phyloP scores from a whole-genome alignment of 1,140 invertebrate species.

The Drosophila erecta region DNA sequence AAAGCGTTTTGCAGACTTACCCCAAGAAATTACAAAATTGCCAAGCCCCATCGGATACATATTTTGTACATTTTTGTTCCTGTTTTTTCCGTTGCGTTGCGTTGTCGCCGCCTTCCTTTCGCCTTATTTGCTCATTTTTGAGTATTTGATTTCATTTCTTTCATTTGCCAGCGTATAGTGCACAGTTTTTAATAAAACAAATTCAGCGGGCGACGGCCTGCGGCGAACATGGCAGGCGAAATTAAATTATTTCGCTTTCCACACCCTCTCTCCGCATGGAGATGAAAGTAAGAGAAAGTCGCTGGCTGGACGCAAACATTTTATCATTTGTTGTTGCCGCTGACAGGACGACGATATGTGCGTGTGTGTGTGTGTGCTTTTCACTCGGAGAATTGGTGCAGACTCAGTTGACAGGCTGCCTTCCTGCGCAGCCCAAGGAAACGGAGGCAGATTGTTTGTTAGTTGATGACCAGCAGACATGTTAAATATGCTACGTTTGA shows the following conservation, averaged over 20 bases:
- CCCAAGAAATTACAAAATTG: conserved; percentile 41
- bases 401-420: conserved; percentile 55
- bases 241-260: conserved; percentile 76
- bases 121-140: conserved; percentile 73
- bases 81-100: conserved; percentile 7
- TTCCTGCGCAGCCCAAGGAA: conserved; percentile 21
- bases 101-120: conserved; percentile 22
- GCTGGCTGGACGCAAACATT: conserved; percentile 63
- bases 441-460: conserved; percentile 39
- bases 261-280: conserved; percentile 11
- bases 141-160: conserved; percentile 79
- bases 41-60: neutral
- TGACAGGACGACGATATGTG: conserved; percentile 44
- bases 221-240: conserved; percentile 79
- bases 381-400: neutral
- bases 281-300: conserved; percentile 45
- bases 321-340: conserved; percentile 72
- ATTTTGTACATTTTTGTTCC: conserved; percentile 34
- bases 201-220: conserved; percentile 73
- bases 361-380: neutral
- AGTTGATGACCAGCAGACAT: conserved; percentile 63
- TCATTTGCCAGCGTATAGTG: conserved; percentile 50
- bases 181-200: conserved; percentile 81
- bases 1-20: conserved; percentile 42
- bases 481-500: conserved; percentile 47